These are phyloP conservation scores for Nycticryphes semicollaris DNA, from an alignment of 2,113 vertebrate species.

Conservation along the genomic window DNA sequence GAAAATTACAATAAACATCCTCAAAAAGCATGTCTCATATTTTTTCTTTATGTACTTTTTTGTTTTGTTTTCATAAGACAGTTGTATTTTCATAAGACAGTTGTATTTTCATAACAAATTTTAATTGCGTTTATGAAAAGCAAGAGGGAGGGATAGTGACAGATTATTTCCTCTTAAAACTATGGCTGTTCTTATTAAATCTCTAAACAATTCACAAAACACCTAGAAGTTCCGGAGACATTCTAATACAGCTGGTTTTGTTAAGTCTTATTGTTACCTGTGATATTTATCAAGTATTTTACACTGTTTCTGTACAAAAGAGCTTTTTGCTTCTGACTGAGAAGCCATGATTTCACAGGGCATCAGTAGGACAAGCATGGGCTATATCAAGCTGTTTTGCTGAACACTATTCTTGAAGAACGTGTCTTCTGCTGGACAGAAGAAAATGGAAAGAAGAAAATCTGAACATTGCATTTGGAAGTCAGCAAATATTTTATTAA, in stretches of 20 bases:
- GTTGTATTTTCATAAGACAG: not conserved
- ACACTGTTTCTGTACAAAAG: not conserved
- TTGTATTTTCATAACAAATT: not conserved
- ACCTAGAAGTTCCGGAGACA: not conserved
- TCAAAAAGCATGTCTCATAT: not conserved
- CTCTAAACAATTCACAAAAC: not conserved
- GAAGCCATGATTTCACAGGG: not conserved
- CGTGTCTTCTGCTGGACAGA: not conserved
- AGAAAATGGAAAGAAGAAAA: not conserved
- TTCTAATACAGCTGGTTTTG: not conserved
- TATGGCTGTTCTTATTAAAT: not conserved
- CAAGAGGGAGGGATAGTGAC: not conserved
- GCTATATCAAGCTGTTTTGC: not conserved
- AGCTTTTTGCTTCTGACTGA: not conserved
- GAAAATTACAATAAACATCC: not conserved
- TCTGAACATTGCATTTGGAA: not conserved
- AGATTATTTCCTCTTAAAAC: not conserved
- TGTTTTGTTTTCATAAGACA: not conserved
- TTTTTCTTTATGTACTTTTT: not conserved
- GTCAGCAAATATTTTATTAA: not conserved
- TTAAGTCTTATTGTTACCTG: not conserved
- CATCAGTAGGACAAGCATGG: not conserved
- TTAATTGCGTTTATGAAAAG: not conserved
- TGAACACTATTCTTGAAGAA: not conserved
- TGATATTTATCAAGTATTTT: not conserved